Percentiles rank a stretch among this genome's conserved stretches.
Conservation (phyloP, 2,888 invertebrate genomes). For the Stenoptilia bipunctidactyla region DNA sequence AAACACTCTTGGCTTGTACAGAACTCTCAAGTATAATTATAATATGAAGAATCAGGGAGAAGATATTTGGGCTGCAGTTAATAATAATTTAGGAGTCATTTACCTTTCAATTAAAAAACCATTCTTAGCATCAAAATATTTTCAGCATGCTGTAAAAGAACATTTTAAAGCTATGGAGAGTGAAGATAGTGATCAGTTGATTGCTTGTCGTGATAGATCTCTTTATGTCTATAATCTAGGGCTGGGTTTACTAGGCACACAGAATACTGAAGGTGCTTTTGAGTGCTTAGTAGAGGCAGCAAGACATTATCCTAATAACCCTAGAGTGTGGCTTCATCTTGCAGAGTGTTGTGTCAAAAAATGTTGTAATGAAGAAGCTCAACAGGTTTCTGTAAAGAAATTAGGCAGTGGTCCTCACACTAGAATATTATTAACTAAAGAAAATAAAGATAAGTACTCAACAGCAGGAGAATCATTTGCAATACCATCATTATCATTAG, state of each 20-base stretch:
- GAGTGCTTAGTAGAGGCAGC: constrained; percentile 91
- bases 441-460: constrained; percentile 50
- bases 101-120: constrained; percentile 86
- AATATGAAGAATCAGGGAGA: constrained; percentile 53
- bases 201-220: constrained; percentile 62
- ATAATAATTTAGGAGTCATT: constrained; percentile 86
- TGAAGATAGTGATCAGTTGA: constrained; percentile 49
- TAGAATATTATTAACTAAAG: constrained; percentile 45
- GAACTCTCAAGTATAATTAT: constrained; percentile 44
- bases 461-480: constrained; percentile 80
- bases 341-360: constrained; percentile 92
- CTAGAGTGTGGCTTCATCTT: constrained; percentile 90
- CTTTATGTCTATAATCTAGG: constrained; percentile 87
- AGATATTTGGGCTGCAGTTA: constrained; percentile 70
- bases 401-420: constrained; percentile 59
- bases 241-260: constrained; percentile 84
- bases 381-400: constrained; percentile 54
- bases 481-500: constrained; percentile 88
- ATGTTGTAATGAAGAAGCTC: constrained; percentile 70
- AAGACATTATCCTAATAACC: constrained; percentile 88
- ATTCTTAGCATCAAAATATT: constrained; percentile 83
- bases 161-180: constrained; percentile 67
- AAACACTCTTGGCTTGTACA: constrained; percentile 45
- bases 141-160: constrained; percentile 83
- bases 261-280: constrained; percentile 87